Evolutionary conservation across 2,888 invertebrate species (phyloP), one percentile per base, ranked within the genome.

Genomic region (Tryphoninae sp.): DNA sequence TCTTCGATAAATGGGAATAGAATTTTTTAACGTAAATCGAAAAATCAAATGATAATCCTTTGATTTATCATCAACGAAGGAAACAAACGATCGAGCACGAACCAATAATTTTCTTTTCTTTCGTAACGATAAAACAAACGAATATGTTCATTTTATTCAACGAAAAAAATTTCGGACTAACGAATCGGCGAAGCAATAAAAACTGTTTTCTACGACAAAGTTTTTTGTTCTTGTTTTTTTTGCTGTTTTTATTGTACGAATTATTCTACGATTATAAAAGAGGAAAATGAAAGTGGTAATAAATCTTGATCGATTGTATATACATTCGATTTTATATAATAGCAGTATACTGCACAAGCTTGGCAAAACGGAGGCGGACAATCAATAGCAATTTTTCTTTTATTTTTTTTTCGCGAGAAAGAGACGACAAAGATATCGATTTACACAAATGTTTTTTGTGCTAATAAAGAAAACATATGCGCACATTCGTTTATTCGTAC

Each of bases 291-390:
- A 64, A 59, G 19, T 45, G n/a, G 19, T 45, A 16, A 42, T 40
- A 13, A 73, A 65, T 26, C 51, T 59, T 23, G 40, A 19, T 61
- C 22, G 26, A 64, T 51, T 71, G 55, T 19, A 51, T 42, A 40
- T 13, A 11, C 9, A 49, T 58, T 53, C 62, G 69, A 62, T 33
- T 11, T 19, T 71, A 59, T 6, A 33, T 58, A 65, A 45, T 75
- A 49, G 58, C 51, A 16, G 69, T 67, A 45, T 51, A 59, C 40
- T 23, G 23, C 59, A 61, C 76, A 53, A 68, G 71, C 71, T 64
- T 77, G 42, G 53, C 26, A 64, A 77, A 77, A 69, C 62, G 45
- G 61, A 76, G 42, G 77, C 73, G 64, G 80, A 80, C 80, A 82
- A 80, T 82, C 82, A 80, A 73, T 65, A 22, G 68, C 62, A 8